phyloP scores from a whole-genome alignment of 2,113 vertebrate species.

The Percina caprodes region DNA sequence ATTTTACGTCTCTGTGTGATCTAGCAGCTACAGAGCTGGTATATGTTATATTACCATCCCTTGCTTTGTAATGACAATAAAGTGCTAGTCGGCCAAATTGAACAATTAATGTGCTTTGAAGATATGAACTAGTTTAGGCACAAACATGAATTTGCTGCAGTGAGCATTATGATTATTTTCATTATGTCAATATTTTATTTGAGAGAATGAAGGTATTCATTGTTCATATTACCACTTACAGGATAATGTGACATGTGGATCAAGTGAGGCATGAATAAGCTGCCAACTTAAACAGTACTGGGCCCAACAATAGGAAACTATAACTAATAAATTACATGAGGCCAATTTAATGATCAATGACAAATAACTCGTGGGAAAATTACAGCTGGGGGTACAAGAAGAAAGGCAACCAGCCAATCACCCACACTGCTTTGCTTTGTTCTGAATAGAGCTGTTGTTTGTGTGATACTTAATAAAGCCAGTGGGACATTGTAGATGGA shows the following conservation, averaged over 20 bases:
- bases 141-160: not conserved
- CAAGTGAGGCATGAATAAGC: not conserved
- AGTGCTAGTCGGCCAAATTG: not conserved
- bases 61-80: not conserved
- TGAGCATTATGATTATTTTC: not conserved
- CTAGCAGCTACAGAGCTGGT: constrained; percentile 21
- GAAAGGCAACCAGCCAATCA: constrained; percentile 1
- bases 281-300: not conserved
- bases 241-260: constrained; percentile 1
- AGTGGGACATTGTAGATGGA: not conserved
- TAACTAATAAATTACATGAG: not conserved
- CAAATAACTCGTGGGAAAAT: constrained; percentile 9
- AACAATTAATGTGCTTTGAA: not conserved
- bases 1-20: constrained; percentile 30
- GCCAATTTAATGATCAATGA: constrained; percentile 17
- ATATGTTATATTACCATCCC: constrained; percentile 45
- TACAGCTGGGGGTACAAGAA: not conserved
- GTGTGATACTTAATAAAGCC: not conserved
- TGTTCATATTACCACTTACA: not conserved
- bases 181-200: not conserved
- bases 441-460: constrained; percentile 21
- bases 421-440: constrained; percentile 22
- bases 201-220: not conserved
- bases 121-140: not conserved
- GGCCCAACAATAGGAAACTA: constrained; percentile 17